Conservation (phyloP, 2,113 vertebrate species). For the Bucco capensis region DNA sequence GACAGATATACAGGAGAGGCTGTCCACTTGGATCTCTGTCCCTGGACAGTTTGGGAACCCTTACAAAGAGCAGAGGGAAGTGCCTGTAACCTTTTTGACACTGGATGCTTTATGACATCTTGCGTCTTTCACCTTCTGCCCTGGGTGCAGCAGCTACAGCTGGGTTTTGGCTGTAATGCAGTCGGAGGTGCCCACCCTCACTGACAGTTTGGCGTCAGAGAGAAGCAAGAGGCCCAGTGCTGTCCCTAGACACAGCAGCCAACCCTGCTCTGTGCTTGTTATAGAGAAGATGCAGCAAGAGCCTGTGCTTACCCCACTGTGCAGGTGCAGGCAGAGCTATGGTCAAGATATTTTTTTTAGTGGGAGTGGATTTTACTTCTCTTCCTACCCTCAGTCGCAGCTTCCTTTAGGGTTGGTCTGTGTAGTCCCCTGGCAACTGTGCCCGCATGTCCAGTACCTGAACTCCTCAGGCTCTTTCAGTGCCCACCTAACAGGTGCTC, state of each 20-base stretch:
- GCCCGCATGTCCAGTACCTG: not conserved
- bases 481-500: not conserved
- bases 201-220: not conserved
- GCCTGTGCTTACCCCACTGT: not conserved
- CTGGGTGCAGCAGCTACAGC: not conserved
- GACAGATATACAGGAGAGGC: not conserved
- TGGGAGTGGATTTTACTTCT: not conserved
- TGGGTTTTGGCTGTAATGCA: not conserved
- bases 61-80: not conserved
- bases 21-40: fast-evolving
- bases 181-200: not conserved
- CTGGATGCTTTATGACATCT: not conserved
- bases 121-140: not conserved
- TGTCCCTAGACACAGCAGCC: not conserved
- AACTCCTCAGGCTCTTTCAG: not conserved
- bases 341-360: not conserved
- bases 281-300: not conserved
- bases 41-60: not conserved
- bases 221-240: not conserved
- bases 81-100: not conserved
- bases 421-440: not conserved
- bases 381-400: not conserved
- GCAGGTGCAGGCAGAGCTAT: not conserved
- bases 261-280: fast-evolving
- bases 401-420: not conserved